Evolutionary conservation across 2,113 vertebrate genomes (phyloP).

Genomic region (Pongo pygmaeus): DNA sequence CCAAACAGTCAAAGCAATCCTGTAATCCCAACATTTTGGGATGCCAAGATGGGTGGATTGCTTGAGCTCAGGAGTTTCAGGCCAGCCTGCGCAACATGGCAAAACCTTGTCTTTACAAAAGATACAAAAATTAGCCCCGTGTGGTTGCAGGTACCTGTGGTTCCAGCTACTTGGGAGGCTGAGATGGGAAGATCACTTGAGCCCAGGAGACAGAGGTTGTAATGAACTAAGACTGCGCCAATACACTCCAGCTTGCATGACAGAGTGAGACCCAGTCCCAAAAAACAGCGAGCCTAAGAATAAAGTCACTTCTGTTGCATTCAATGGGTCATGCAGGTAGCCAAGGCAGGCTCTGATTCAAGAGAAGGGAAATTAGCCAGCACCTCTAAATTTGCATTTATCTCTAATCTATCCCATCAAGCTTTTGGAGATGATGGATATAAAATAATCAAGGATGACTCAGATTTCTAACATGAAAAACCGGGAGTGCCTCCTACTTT

Average conservation of each 20-base stretch:
- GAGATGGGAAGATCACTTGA: too few relatives aligned
- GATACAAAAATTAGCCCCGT: too few relatives aligned
- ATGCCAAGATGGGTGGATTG: too few relatives aligned
- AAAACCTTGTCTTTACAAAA: too few relatives aligned
- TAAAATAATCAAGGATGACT: neutral
- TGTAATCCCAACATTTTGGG: neutral
- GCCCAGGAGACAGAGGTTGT: too few relatives aligned
- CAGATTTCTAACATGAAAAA: neutral
- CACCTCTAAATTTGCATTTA: neutral
- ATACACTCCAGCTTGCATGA: too few relatives aligned
- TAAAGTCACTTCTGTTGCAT: neutral
- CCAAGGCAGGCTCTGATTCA: neutral
- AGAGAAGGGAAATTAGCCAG: neutral
- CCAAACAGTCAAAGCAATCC: neutral
- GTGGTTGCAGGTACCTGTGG: too few relatives aligned
- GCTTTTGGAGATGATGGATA: neutral
- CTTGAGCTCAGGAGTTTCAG: too few relatives aligned
- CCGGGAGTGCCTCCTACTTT: neutral
- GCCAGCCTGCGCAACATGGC: too few relatives aligned
- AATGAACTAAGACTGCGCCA: too few relatives aligned
- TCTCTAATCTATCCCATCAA: neutral
- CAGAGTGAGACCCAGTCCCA: too few relatives aligned
- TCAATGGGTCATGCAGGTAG: neutral
- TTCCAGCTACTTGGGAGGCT: too few relatives aligned
- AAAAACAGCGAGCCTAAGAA: neutral